Conservation (phyloP, 2,888 invertebrate species). For the Parascotia fuliginaria region DNA sequence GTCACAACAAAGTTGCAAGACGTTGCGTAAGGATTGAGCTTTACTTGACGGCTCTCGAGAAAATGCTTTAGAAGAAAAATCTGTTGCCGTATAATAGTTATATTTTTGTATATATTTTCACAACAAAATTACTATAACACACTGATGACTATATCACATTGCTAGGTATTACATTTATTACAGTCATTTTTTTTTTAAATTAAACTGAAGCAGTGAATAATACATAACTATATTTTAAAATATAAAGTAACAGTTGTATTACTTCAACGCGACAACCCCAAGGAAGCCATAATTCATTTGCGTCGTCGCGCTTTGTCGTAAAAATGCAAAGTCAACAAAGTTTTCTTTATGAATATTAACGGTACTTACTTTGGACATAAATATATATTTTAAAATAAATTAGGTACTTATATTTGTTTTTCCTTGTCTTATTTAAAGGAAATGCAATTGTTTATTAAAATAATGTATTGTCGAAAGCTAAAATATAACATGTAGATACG, state of each 20-base stretch:
- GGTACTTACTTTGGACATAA: conserved; percentile 41
- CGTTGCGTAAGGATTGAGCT: conserved; percentile 12
- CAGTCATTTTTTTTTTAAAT: no score
- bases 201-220: no score
- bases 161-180: no score
- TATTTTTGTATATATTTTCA: no score
- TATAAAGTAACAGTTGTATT: conserved; percentile 16
- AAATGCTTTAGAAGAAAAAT: neutral
- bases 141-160: no score
- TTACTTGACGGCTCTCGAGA: neutral
- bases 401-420: conserved; percentile 26
- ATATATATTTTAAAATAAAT: conserved; percentile 46
- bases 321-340: conserved; percentile 47
- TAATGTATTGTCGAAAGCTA: neutral
- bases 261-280: conserved; percentile 28
- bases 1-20: conserved; percentile 18
- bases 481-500: no score
- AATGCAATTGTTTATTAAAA: neutral
- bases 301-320: conserved; percentile 41
- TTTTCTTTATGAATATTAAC: conserved; percentile 52
- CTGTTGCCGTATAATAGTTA: neutral
- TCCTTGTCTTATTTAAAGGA: conserved; percentile 19
- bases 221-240: neutral
- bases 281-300: conserved; percentile 48
- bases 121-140: no score